phyloP scores from a whole-genome alignment of 2,797 vertebrate genomes.

The Hipposideros larvatus region DNA sequence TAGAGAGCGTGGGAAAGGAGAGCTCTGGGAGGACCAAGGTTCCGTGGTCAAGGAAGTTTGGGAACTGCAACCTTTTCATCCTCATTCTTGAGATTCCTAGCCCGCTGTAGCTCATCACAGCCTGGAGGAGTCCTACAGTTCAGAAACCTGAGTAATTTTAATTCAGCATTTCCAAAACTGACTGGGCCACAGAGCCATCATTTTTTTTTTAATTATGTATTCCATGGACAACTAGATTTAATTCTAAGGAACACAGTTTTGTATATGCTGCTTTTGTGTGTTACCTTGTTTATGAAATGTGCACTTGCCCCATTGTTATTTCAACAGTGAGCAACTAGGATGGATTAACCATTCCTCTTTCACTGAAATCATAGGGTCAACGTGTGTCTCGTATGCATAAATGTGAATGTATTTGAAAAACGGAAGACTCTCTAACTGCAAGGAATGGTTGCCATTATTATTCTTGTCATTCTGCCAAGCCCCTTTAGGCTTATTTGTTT shows the following conservation, averaged over 20 bases:
- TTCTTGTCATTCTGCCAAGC: background rate
- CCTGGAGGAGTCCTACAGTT: background rate
- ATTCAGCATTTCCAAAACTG: background rate
- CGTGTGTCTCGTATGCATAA: background rate
- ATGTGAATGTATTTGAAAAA: background rate
- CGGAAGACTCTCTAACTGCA: background rate
- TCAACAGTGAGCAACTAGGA: background rate
- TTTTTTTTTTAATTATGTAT: background rate
- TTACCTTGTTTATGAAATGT: background rate
- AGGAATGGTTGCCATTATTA: too few species aligned
- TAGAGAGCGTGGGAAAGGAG: background rate
- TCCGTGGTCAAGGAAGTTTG: background rate
- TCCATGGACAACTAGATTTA: background rate
- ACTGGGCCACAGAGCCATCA: background rate
- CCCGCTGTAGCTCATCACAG: rapidly evolving
- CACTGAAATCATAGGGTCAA: background rate
- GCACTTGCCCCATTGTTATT: background rate
- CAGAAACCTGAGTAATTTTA: background rate
- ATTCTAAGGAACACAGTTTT: background rate
- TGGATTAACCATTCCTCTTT: background rate
- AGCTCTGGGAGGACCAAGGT: background rate
- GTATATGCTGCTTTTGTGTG: background rate
- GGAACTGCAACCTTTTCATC: background rate
- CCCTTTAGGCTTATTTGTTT: background rate
- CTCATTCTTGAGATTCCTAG: background rate